These are phyloP conservation scores for Nixonia krombeini DNA, from an alignment of 1,140 invertebrate species.

Conservation along the genomic window DNA sequence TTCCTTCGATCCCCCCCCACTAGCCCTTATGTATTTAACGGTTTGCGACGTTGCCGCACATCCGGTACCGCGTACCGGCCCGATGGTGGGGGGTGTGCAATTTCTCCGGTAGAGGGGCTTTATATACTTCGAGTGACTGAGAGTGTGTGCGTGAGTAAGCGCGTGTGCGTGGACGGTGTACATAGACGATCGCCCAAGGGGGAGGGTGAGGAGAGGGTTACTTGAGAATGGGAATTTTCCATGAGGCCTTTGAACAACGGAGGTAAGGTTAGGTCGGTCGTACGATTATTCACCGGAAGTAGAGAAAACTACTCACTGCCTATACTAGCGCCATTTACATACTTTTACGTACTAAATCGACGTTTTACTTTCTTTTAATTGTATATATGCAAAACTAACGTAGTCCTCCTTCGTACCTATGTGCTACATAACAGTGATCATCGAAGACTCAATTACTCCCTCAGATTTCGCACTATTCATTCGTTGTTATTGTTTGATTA, in stretches of 20 bases:
- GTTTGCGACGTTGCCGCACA: slow-evolving; percentile 69
- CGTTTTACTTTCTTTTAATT: too few species aligned
- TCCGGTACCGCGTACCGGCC: slow-evolving; percentile 47
- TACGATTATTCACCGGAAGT: slow-evolving; percentile 4
- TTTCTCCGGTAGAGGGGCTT: slow-evolving; percentile 48
- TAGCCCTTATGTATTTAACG: slow-evolving; percentile 61
- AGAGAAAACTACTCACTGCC: slow-evolving; percentile 9
- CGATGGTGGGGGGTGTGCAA: slow-evolving; percentile 50
- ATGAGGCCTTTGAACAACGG: slow-evolving; percentile 46
- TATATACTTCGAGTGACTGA: slow-evolving; percentile 8
- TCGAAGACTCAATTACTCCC: too few species aligned
- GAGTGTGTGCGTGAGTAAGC: slow-evolving; percentile 9
- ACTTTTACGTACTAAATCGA: too few species aligned
- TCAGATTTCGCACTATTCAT: too few species aligned
- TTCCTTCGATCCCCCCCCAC: slow-evolving; percentile 24
- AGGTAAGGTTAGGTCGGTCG: slow-evolving; percentile 24
- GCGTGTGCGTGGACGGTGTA: slow-evolving; percentile 8
- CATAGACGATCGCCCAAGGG: slow-evolving; percentile 5
- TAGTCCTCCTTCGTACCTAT: too few species aligned
- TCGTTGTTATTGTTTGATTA: neutral
- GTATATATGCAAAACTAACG: too few species aligned
- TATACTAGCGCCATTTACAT: slow-evolving; percentile 29
- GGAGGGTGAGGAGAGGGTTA: slow-evolving; percentile 26
- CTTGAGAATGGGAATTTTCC: slow-evolving; percentile 66
- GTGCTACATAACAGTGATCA: too few species aligned